These are phyloP conservation scores for Poicephalus gulielmi DNA, from an alignment of 2,113 vertebrate genomes.

Conservation along the genomic window DNA sequence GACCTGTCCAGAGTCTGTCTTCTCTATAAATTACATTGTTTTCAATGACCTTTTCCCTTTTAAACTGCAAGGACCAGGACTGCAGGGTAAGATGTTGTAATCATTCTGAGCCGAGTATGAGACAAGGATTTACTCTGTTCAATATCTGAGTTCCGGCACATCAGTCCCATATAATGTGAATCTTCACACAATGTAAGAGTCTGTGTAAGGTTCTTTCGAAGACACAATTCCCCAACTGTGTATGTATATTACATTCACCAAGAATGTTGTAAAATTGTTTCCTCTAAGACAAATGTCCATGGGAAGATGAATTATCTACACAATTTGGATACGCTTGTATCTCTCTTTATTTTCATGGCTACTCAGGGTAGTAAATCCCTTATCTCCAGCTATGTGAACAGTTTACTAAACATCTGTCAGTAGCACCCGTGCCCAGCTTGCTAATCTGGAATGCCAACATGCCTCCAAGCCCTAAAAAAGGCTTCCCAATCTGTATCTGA, in stretches of 20 bases:
- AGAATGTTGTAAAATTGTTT: conserved; percentile 1
- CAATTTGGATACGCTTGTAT: not conserved
- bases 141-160: not conserved
- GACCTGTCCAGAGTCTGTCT: not conserved
- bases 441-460: conserved; percentile 20
- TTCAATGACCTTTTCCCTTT: not conserved
- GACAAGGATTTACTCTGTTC: not conserved
- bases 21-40: not conserved
- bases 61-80: not conserved
- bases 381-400: conserved; percentile 37
- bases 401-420: conserved; percentile 51
- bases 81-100: not conserved
- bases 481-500: not conserved
- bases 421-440: conserved; percentile 17
- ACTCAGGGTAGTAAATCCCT: conserved; percentile 15
- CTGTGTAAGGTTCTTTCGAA: not conserved
- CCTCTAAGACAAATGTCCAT: not conserved
- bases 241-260: not conserved
- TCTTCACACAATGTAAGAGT: not conserved
- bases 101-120: not conserved
- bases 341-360: conserved; percentile 9
- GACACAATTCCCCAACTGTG: not conserved
- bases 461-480: not conserved
- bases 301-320: not conserved
- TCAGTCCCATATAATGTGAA: not conserved